A percentile compares a stretch with the other conserved stretches of the same genome.
phyloP scores from a whole-genome alignment of 2,888 invertebrate species.

The Idaea biselata region DNA sequence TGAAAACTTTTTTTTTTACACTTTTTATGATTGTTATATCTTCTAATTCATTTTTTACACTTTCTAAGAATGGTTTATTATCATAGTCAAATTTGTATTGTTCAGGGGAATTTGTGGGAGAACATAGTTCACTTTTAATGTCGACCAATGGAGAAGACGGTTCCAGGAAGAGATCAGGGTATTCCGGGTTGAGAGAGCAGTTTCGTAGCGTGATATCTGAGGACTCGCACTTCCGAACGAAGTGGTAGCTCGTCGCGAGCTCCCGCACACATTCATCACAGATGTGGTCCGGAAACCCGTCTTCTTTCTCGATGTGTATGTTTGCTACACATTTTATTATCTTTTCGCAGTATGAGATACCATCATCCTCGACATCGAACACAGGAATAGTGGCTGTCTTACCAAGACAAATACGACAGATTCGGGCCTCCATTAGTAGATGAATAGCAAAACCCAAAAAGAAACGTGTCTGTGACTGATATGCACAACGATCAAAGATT shows the following conservation, averaged over 20 bases:
- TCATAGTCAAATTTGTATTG: slow-evolving; percentile 3
- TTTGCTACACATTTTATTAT: slow-evolving; percentile 56
- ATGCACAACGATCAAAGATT: neutral
- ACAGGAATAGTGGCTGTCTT: slow-evolving; percentile 54
- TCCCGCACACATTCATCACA: slow-evolving; percentile 58
- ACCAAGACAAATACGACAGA: slow-evolving; percentile 65
- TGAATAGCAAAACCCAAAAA: no score
- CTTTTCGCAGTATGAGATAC: slow-evolving; percentile 52
- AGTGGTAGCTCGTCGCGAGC: slow-evolving; percentile 52
- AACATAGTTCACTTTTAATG: slow-evolving; percentile 17
- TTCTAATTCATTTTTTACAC: slow-evolving; percentile 4
- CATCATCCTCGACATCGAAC: slow-evolving; percentile 52
- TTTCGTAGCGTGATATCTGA: slow-evolving; percentile 58
- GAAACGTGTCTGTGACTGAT: no score
- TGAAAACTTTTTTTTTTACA: neutral
- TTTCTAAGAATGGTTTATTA: slow-evolving; percentile 7
- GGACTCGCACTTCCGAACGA: slow-evolving; percentile 60
- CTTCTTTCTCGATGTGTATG: slow-evolving; percentile 53
- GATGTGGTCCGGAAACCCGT: slow-evolving; percentile 60
- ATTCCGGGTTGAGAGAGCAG: slow-evolving; percentile 18
- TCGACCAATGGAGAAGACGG: slow-evolving; percentile 37
- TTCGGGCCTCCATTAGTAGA: slow-evolving; percentile 31
- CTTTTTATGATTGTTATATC: neutral
- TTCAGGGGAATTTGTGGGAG: neutral
- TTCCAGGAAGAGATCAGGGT: neutral